Evolutionary conservation across 2,113 vertebrate species (phyloP), one percentile per base, ranked within the genome.

Genomic region (Dascyllus trimaculatus): DNA sequence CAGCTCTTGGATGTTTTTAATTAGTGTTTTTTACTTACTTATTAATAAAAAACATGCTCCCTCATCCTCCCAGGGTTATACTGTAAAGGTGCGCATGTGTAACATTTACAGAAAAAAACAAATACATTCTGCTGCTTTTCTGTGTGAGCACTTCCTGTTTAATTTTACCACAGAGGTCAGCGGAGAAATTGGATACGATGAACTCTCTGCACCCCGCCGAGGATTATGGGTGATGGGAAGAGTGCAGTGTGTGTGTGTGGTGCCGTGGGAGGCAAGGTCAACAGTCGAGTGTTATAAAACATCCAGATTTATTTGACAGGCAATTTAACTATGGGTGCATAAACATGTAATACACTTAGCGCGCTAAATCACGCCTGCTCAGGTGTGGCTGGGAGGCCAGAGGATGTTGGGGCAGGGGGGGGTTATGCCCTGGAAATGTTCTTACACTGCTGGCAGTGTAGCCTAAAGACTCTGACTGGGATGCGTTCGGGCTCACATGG

Each of bases 241-340:
- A 43, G 53, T 29, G 21, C 51, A 40, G 13, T 61, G 54, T 26
- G 38, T 52, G 25, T 11, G n/a, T n/a, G n/a, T n/a, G n/a, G n/a
- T n/a, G n/a, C n/a, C 48, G 13, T 24, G 8, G 25, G 32, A 45
- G 15, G 10, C 76, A 79, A 84, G 84, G 87, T 86, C 75, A 82
- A 84, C 75, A 78, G 43, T 35, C 11, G 1, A 25, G 32, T 40
- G 64, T 68, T 68, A 68, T 73, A 76, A 77, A 87, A 53, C 9
- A 13, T 35, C 51, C 43, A 14, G 79, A 82, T 82, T 89, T 82
- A 85, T 87, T 51, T 68, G 79, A 61, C 75, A 82, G 69, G 60
- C 32, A 75, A 78, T 85, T 74, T 71, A 48, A 69, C 53, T 63
- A 61, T 59, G 57, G 32, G 3, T 59, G 19, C 64, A 82, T 71